Evolutionary conservation across 2,797 vertebrate species (phyloP), one percentile per base, ranked within the genome.

Genomic region (Adelosebastes latens): DNA sequence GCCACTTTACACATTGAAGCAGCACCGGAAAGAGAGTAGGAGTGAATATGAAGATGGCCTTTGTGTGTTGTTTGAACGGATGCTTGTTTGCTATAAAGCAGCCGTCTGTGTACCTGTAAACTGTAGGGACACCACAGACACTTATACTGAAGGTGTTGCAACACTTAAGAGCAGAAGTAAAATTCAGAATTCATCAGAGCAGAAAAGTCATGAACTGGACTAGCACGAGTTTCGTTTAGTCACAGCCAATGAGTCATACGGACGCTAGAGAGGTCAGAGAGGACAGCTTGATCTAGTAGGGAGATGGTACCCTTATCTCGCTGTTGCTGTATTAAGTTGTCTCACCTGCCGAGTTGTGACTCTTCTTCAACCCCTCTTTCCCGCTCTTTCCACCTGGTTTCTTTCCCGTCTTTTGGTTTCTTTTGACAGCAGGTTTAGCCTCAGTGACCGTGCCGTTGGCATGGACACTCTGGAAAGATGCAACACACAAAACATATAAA

Each of bases 371-470:
- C 0, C 87, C 92, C 12, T 97, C 96, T 83, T 97, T 96, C 53
- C 88, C 82, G 24, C 68, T 93, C 16, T 94, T 96, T 22, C 88
- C 80, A n/a, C 16, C 92, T 0, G 85, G 2, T 92, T 96, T 98
- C 92, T 96, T 98, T n/a, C 87, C 94, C 12, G 94, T 55, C 77
- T 96, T 98, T 88, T 96, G 96, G 52, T 91, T 77, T 75, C 92
- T 94, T 89, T 96, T 97, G 58, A 94, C 84, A 2, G 94, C 93
- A 72, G 96, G 93, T 89, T 90, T 96, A 24, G 93, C 88, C 63
- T 96, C 96, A 62, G 79, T 55, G 11, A 70, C 75, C 20, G 80
- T 90, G 55, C 89, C 88, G 6, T 88, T 92, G 78, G 84, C 60
- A 42, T 96, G 94, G 65, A 84, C 36, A 6, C 63, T 84, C 97